Evolutionary conservation across 2,797 vertebrate species (phyloP), one percentile per base, ranked within the genome.

Genomic region (Crax fasciolata): DNA sequence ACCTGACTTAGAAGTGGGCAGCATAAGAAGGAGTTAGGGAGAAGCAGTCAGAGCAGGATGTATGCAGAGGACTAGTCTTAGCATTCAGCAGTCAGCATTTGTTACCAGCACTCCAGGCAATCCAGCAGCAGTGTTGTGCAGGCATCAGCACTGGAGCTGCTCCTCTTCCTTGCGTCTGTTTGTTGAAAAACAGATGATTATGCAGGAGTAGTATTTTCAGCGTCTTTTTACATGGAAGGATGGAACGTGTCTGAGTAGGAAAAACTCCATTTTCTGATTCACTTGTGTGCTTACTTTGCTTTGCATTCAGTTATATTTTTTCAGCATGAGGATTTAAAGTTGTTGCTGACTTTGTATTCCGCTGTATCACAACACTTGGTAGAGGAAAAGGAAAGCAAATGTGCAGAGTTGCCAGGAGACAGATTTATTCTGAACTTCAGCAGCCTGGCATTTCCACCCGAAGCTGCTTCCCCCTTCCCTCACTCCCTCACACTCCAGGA

Each of bases 261-360:
- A 55, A 92, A 43, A 65, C 77, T 95, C 67, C 67, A 77, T 93
- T 94, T 95, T 90, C 88, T 89, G 55, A 65, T 87, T 90, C 62
- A 52, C 49, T 82, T 87, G 23, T 77, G 30, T 92, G 54, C 90
- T 95, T 95, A 84, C 70, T 90, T 87, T 73, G 80, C 78, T 79
- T 89, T 80, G 43, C 68, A 74, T 84, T 87, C 87, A 68, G 49
- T 54, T 52, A 19, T n/a, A 5, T 59, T 90, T 78, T 87, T 89
- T 90, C 55, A 90, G 52, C 24, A 28, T 35, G 51, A 89, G 57
- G 49, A 87, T 9, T 14, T 61, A 82, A 93, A 94, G 89, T 93
- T 94, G 84, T 93, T 94, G 62, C 87, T 94, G 93, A 91, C 93
- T 97, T 94, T 81, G 79, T 94, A 78, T 88, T 91, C 87, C 3